Conservation (phyloP, 2,797 vertebrate species). For the Gambusia yucatana region DNA sequence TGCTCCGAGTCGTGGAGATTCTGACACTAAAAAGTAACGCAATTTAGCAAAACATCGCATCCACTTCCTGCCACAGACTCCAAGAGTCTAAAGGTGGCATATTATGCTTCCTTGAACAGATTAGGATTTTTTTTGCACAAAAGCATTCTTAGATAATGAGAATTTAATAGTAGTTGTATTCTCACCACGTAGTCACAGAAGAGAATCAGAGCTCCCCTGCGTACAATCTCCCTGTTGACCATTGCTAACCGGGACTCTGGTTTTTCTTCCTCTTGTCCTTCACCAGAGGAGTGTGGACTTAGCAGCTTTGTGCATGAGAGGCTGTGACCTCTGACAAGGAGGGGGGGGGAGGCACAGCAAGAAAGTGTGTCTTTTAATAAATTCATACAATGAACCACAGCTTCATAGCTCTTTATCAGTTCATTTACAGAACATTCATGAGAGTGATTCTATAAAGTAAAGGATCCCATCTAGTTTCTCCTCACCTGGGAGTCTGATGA, state of each 20-base stretch:
- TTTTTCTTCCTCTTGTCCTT: constrained; percentile 79
- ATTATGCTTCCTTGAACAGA: no score
- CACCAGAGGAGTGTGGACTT: constrained; percentile 86
- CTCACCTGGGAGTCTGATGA: constrained; percentile 94
- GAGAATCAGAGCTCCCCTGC: constrained; percentile 93
- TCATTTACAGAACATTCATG: neutral
- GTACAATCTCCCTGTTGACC: constrained; percentile 94
- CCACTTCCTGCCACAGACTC: neutral
- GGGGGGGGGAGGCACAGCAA: neutral
- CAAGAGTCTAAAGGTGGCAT: neutral
- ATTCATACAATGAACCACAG: neutral
- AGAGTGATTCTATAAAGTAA: neutral
- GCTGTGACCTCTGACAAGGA: constrained; percentile 86
- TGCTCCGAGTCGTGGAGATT: constrained; percentile 98
- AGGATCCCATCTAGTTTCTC: neutral
- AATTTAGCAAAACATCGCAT: neutral
- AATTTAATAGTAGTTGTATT: constrained; percentile 14
- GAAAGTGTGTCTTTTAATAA: neutral
- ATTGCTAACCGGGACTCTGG: constrained; percentile 82
- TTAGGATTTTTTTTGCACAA: no score
- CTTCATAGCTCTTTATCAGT: neutral
- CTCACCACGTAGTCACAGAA: constrained; percentile 99
- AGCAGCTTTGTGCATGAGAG: constrained; percentile 93
- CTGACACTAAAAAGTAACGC: constrained; percentile 86
- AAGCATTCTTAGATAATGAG: no score